phyloP scores from a whole-genome alignment of 53 echinoderm and acorn worm species.

The Actinopyga echinites region DNA sequence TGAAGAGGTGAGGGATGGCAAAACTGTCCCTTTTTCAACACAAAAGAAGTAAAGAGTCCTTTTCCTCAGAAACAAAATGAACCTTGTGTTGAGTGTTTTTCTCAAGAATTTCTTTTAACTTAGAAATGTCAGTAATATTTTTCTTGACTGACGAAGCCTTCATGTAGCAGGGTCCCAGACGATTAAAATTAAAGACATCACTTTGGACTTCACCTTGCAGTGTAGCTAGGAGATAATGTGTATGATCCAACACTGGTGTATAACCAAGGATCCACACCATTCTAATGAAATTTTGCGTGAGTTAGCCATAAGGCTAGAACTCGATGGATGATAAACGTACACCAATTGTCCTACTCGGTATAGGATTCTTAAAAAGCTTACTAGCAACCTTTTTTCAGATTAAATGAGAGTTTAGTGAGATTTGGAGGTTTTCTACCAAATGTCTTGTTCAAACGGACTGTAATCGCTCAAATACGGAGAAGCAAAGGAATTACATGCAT shows the following conservation, averaged over 20 bases:
- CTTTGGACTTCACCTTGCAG: conserved; percentile 39
- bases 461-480: conserved; percentile 45
- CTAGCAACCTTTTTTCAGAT: conserved; percentile 27
- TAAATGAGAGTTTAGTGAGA: conserved; percentile 15
- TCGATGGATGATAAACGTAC: conserved; percentile 11
- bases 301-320: neutral
- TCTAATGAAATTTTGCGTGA: conserved; percentile 43
- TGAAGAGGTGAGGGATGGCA: neutral
- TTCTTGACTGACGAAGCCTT: neutral
- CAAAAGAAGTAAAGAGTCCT: too few species aligned
- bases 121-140: neutral
- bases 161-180: conserved; percentile 34
- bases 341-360: conserved; percentile 38
- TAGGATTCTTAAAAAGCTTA: neutral
- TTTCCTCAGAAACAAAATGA: too few species aligned
- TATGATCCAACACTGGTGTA: conserved; percentile 43
- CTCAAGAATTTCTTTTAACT: too few species aligned
- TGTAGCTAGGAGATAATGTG: conserved; percentile 37
- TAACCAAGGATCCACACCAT: conserved; percentile 45
- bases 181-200: conserved; percentile 50
- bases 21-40: neutral
- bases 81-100: too few species aligned
- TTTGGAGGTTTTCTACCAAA: conserved; percentile 46
- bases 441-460: conserved; percentile 25
- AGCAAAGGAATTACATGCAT: conserved; percentile 51